A percentile compares a stretch with the other conserved stretches of the same genome.
Evolutionary conservation across 1,140 invertebrate genomes (phyloP).

Genomic region (Spodoptera litura): DNA sequence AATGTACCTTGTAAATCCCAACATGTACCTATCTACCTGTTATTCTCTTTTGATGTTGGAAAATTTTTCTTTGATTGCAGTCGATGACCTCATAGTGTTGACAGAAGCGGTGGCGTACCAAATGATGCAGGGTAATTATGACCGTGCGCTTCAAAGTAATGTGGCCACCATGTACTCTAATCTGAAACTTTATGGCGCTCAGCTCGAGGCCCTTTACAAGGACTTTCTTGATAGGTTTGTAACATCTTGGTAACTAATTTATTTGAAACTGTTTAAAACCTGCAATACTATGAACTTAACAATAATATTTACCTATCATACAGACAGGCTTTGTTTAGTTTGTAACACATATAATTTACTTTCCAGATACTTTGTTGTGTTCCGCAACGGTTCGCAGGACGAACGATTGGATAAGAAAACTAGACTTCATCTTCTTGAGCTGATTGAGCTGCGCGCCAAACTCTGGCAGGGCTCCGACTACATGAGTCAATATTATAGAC

Average conservation of each 20-base stretch:
- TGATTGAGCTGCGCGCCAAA: constrained; percentile 95
- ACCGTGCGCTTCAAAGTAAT: constrained; percentile 87
- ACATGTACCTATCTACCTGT: too few species aligned
- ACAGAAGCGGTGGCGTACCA: constrained; percentile 90
- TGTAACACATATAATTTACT: neutral
- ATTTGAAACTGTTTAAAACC: neutral
- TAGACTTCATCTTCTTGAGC: constrained; percentile 93
- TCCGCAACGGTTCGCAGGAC: constrained; percentile 95
- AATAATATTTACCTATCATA: too few species aligned
- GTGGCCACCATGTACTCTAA: constrained; percentile 90
- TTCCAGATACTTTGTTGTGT: constrained; percentile 90
- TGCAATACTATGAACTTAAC: too few species aligned
- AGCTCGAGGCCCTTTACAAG: constrained; percentile 91
- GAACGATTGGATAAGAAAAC: constrained; percentile 92
- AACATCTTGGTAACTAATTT: neutral
- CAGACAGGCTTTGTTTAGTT: neutral
- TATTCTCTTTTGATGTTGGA: too few species aligned
- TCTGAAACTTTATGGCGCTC: constrained; percentile 90
- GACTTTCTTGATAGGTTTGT: constrained; percentile 87
- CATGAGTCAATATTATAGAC: constrained; percentile 93
- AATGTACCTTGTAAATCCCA: too few species aligned
- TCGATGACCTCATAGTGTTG: constrained; percentile 90
- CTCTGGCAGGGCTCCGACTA: constrained; percentile 93
- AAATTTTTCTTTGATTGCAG: constrained; percentile 73
- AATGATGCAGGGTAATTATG: constrained; percentile 88